Percentiles rank a stretch among this genome's conserved stretches.
These are phyloP conservation scores for Phalloptychus januarius DNA, from an alignment of 2,797 vertebrate species.

Conservation along the genomic window DNA sequence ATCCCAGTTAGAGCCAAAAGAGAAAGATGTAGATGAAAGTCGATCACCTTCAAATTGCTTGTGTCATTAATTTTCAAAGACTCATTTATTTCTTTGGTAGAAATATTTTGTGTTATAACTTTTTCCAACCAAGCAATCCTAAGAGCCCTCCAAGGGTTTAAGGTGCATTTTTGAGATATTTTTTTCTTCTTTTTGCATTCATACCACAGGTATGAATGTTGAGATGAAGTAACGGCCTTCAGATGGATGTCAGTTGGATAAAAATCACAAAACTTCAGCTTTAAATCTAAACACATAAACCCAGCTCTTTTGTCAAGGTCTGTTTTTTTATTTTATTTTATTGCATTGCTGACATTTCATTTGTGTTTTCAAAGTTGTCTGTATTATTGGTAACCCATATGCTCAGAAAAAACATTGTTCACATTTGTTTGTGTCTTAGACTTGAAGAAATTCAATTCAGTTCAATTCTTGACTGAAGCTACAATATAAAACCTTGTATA, in stretches of 20 bases:
- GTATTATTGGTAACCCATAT: background rate
- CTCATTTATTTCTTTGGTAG: background rate
- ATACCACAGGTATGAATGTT: background rate
- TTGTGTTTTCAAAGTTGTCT: background rate
- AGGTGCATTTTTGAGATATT: conserved; percentile 4
- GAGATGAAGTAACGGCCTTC: conserved; percentile 3
- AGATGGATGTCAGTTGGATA: background rate
- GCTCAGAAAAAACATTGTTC: background rate
- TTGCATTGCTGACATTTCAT: background rate
- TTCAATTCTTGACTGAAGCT: background rate
- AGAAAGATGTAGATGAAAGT: conserved; percentile 7
- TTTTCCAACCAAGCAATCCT: background rate
- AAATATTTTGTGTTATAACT: background rate
- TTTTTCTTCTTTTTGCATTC: conserved; percentile 1
- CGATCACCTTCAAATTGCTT: background rate
- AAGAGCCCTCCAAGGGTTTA: background rate
- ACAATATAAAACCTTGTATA: background rate
- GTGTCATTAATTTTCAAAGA: background rate
- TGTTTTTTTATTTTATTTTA: background rate
- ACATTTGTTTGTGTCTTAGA: background rate
- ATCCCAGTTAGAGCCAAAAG: background rate
- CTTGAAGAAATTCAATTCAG: background rate
- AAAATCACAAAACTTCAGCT: conserved; percentile 1
- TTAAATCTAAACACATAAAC: conserved; percentile 1
- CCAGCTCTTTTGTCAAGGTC: background rate